Evolutionary conservation across 2,797 vertebrate species (phyloP), one percentile per base, ranked within the genome.

Genomic region (Cynopterus sphinx): DNA sequence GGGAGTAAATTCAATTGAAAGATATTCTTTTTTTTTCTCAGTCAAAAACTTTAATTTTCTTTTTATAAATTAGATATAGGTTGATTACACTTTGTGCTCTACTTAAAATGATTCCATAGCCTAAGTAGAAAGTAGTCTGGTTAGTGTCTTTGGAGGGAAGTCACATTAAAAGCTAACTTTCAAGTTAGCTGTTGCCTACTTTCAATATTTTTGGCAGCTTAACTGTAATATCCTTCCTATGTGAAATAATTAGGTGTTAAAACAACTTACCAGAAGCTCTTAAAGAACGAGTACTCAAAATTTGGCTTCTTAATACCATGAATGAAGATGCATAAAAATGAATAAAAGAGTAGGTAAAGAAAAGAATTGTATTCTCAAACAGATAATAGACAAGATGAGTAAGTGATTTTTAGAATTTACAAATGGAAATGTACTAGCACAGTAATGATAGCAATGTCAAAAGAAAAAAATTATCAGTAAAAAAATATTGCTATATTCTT

Each of bases 21-120:
- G 0, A 7, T 6, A 26, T 89, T 61, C 75, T 95, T 36, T 74
- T 93, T 67, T 59, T 15, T 78, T 83, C 55, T 87, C 79, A 84
- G 13, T 90, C 7, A 68, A 96, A 93, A 85, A 55, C n/a, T 74
- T 95, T 86, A 28, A 92, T 88, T 33, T 33, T n/a, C n/a, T 95
- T 91, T 16, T 93, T 88, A 77, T 79, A 91, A 96, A 87, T 83
- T 71, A 93, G 67, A 75, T 71, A 55, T 6, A 91, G 33, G 94
- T 41, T 91, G 63, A 95, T 92, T 88, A 75, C 0, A 36, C 10
- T 31, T 70, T 87, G 39, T 68, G 16, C 26, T 86, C 67, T 59
- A 1, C 0, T 79, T 96, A 68, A n/a, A 75, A 92, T 51, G 74
- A 89, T 68, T 63, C 16, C 9, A 16, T 9, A 71, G 24, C 17